phyloP scores from a whole-genome alignment of 2,888 invertebrate genomes.

The Hetaerina titia region DNA sequence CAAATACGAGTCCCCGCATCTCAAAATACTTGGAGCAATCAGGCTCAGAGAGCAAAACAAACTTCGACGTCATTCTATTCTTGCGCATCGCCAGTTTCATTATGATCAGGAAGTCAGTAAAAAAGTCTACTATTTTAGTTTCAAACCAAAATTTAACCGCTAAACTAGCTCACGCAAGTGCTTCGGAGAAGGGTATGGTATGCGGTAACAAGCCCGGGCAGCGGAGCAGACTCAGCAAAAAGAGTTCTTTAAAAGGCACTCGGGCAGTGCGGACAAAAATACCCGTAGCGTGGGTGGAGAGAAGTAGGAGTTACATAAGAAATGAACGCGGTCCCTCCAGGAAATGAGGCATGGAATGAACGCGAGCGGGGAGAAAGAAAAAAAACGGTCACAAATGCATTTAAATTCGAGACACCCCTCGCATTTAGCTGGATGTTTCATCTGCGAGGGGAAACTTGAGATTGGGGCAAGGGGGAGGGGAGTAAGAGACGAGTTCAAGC shows the following conservation, averaged over 20 bases:
- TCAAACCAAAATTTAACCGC: background rate
- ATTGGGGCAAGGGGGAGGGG: background rate
- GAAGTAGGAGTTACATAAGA: background rate
- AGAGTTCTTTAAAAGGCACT: background rate
- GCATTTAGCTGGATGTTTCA: background rate
- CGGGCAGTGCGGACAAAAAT: background rate
- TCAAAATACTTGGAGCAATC: too few relatives aligned
- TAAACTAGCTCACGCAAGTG: background rate
- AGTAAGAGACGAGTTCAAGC: background rate
- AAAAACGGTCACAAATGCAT: background rate
- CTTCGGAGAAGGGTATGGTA: background rate
- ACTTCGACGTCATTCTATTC: background rate
- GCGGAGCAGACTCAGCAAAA: background rate
- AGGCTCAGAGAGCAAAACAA: background rate
- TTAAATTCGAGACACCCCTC: background rate
- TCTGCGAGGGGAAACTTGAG: background rate
- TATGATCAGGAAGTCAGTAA: background rate
- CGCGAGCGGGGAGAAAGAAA: background rate
- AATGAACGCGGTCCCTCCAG: background rate
- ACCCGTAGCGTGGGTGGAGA: background rate
- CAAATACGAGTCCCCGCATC: too few relatives aligned
- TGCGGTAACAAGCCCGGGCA: background rate
- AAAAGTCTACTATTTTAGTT: background rate
- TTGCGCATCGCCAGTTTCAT: background rate
- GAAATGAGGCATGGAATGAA: background rate